A percentile compares a stretch with the other conserved stretches of the same genome.
phyloP scores from a whole-genome alignment of 1,140 invertebrate species.

The Anastrepha obliqua region DNA sequence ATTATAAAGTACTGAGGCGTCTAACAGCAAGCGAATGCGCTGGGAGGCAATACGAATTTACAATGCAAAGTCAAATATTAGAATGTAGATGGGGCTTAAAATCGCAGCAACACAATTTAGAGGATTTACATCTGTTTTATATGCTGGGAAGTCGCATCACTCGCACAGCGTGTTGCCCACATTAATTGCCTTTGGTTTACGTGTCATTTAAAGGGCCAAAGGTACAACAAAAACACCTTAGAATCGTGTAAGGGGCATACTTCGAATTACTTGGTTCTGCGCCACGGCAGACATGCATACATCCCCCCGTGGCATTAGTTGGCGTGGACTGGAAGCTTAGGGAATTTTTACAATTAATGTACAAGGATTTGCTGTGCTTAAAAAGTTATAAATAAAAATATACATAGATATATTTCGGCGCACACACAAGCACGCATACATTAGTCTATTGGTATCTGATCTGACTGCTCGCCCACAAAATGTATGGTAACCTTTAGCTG shows the following conservation, averaged over 20 bases:
- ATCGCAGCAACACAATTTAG: not conserved
- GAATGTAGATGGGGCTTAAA: not conserved
- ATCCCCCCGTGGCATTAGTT: not conserved
- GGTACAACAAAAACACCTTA: not conserved
- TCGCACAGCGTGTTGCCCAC: not conserved
- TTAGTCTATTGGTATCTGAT: constrained; percentile 25
- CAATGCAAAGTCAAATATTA: not conserved
- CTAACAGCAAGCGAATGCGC: not conserved
- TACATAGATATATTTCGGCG: not conserved
- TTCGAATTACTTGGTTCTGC: not conserved
- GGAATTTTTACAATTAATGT: not conserved
- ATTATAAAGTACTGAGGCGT: constrained; percentile 36
- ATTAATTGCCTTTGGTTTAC: constrained; percentile 21
- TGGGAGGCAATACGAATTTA: not conserved
- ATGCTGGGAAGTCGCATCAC: not conserved
- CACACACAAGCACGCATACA: not conserved
- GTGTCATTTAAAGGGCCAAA: not conserved
- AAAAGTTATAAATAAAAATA: constrained; percentile 44
- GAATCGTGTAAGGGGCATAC: not conserved
- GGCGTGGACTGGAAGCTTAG: not conserved
- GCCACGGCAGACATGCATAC: not conserved
- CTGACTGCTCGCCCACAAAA: constrained; percentile 44
- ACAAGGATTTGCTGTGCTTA: not conserved
- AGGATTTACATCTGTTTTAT: not conserved
- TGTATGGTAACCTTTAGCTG: not conserved